Percentiles rank a stretch among this genome's conserved stretches.
phyloP scores from a whole-genome alignment of 2,888 invertebrate species.

The Mimas tiliae region DNA sequence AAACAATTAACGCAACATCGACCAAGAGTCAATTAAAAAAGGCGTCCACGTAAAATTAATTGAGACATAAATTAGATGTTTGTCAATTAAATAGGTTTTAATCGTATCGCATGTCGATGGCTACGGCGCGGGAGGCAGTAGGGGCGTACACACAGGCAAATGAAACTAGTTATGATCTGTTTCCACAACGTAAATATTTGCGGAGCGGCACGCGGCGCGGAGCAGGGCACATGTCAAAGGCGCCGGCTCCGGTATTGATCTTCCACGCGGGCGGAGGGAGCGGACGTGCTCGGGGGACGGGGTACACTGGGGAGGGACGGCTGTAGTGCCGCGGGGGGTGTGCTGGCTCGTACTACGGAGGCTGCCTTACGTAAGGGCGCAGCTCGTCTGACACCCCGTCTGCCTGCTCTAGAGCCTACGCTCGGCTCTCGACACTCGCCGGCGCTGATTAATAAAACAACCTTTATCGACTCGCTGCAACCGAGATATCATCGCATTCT shows the following conservation, averaged over 20 bases:
- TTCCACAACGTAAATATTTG: constrained; percentile 83
- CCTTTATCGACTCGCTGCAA: constrained; percentile 65
- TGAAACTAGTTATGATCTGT: constrained; percentile 81
- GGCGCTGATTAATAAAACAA: constrained; percentile 78
- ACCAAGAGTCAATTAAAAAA: constrained; percentile 32
- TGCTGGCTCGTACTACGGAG: constrained; percentile 64
- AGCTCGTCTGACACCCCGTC: constrained; percentile 79
- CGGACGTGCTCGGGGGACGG: constrained; percentile 32
- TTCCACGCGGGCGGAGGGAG: constrained; percentile 57
- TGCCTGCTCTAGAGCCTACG: constrained; percentile 47
- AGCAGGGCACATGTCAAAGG: constrained; percentile 83
- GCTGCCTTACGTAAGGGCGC: constrained; percentile 79
- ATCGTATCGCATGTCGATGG: constrained; percentile 23
- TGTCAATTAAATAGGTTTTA: constrained; percentile 31
- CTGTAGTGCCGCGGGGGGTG: constrained; percentile 44
- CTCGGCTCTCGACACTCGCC: constrained; percentile 39
- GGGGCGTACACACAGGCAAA: constrained; percentile 61
- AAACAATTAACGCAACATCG: constrained; percentile 28
- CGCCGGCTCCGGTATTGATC: constrained; percentile 83
- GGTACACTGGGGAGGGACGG: constrained; percentile 40
- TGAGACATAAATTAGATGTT: constrained; percentile 38
- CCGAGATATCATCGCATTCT: constrained; percentile 60
- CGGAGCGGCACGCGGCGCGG: constrained; percentile 74
- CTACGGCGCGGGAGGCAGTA: constrained; percentile 31
- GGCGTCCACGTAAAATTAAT: constrained; percentile 38